Evolutionary conservation across 2,797 vertebrate genomes (phyloP), one percentile per base, ranked within the genome.

Genomic region (Myripristis jacobus): DNA sequence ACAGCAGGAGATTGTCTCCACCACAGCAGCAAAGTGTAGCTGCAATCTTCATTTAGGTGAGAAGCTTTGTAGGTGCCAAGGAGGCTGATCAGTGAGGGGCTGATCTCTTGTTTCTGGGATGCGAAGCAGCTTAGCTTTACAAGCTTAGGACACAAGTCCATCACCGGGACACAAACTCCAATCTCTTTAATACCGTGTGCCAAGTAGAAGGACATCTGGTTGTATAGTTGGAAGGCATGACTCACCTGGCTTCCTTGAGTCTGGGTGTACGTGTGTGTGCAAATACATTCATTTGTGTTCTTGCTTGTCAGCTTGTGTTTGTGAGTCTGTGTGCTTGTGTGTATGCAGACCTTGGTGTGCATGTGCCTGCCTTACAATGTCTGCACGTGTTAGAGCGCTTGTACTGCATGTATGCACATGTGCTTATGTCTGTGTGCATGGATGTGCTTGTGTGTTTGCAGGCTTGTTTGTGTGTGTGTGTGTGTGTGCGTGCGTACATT

Each of bases 61-160:
- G 69, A 66, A 82, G 64, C 73, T 65, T 56, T 46, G 46, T 24
- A 67, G 64, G 41, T 78, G 77, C 66, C 69, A 75, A 75, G 11
- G 82, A 82, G 51, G 65, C 54, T 58, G 64, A 60, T 53, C 55
- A 73, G 46, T 68, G 61, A 56, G 70, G 44, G 56, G 83, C 79
- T 85, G 72, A 83, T 84, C 80, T 75, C 76, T 80, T 79, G 73
- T 85, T 85, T 77, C 77, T 69, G 72, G 80, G 79, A 86, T 83
- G 53, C 58, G 69, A 82, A 79, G 79, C 84, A 29, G 84, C 87
- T 90, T 87, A 85, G 79, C 48, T 81, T 79, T 70, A 84, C 63
- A 76, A 47, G 53, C 69, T 84, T 73, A 67, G 77, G 63, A 81
- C 70, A 60, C 75, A 76, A 71, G 47, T 69, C 68, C 77, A 88